Evolutionary conservation across 2,113 vertebrate genomes (phyloP), one percentile per base, ranked within the genome.

Genomic region (Tretioscincus oriximinensis): DNA sequence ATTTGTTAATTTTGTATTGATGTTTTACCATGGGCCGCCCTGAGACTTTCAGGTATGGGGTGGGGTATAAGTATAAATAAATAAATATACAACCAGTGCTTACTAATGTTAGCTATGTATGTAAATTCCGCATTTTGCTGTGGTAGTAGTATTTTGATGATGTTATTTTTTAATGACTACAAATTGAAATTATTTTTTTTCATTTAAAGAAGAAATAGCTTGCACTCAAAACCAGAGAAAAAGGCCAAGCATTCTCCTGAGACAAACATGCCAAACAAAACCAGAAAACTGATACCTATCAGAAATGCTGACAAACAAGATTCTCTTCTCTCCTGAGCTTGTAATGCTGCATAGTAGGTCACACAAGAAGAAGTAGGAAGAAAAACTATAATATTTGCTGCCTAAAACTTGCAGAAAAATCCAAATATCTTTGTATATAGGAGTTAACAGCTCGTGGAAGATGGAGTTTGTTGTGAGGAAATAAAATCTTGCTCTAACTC

Each of bases 371-470:
- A 67, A 76, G 69, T 22, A 66, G 80, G 35, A 67, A 78, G 69
- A 54, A 9, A 78, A 47, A 41, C 75, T 51, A 41, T 65, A 83
- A 70, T 77, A 84, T 73, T 90, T 80, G 75, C 67, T 54, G 45
- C 54, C 67, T 10, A 22, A 12, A 80, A 45, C 77, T 54, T 76
- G 73, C 73, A 84, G 73, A 73, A 84, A 80, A 91, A 90, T 90
- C 91, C 88, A 91, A 90, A 76, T 54, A 47, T 86, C 87, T 68
- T 41, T 41, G 35, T 82, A 88, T 81, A 81, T 68, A 81, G 47
- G 64, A 83, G 85, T 58, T 82, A 74, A 80, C 80, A 74, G 78
- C 90, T 79, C 82, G 71, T 85, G 77, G 84, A 85, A 85, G 85
- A 24, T 41, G 80, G 78, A 84, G 69, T 63, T 79, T 69, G 45